Conservation (phyloP, 35 echinoderm and acorn worm species). For the Patiria miniata region DNA sequence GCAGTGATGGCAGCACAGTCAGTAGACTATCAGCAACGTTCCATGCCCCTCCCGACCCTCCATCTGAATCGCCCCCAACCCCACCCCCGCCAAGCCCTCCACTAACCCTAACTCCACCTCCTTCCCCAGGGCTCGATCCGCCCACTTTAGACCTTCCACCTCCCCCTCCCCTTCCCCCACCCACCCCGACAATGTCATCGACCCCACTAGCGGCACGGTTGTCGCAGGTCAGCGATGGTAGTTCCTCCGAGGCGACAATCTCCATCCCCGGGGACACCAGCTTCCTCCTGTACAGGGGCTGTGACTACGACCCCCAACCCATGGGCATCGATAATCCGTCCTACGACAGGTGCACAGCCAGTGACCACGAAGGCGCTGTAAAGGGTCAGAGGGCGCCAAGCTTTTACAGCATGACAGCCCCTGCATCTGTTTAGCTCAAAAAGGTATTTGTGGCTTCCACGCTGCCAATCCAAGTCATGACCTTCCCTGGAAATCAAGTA, state of each 20-base stretch:
- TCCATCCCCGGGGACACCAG: background rate
- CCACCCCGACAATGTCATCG: conserved; percentile 2
- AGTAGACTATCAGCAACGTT: conserved; percentile 41
- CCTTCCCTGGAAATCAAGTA: too few relatives aligned
- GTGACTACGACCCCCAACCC: conserved; percentile 12
- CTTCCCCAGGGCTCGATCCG: conserved; percentile 27
- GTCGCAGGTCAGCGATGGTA: background rate
- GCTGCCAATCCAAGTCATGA: too few relatives aligned
- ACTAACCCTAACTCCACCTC: conserved; percentile 18
- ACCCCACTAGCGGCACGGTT: background rate
- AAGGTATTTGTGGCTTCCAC: background rate
- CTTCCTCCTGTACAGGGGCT: background rate
- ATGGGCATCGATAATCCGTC: background rate
- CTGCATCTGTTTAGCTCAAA: background rate
- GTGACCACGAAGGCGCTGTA: background rate
- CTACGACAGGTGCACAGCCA: background rate
- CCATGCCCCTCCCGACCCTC: conserved; percentile 27
- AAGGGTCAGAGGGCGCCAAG: background rate
- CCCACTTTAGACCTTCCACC: conserved; percentile 24
- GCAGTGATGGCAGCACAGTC: conserved; percentile 15
- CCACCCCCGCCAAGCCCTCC: conserved; percentile 29
- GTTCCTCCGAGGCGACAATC: background rate
- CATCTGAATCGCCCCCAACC: background rate
- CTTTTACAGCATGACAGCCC: background rate
- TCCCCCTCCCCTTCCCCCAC: background rate